Conservation (phyloP, 2,888 invertebrate species). For the Cecidostiba fungosa region DNA sequence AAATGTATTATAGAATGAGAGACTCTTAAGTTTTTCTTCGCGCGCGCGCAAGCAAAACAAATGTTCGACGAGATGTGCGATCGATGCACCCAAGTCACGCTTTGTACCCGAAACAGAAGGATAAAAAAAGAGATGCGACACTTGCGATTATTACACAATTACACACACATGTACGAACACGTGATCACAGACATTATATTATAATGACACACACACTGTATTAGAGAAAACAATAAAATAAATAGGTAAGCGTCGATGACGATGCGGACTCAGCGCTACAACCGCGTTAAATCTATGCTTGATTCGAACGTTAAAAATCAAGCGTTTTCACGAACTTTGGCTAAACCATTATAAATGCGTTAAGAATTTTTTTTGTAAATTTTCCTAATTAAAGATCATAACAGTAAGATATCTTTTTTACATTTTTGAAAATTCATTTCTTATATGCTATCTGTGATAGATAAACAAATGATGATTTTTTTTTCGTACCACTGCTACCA, state of each 20-base stretch:
- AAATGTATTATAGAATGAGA: constrained; percentile 18
- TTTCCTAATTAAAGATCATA: neutral
- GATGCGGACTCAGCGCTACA: neutral
- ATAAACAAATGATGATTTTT: neutral
- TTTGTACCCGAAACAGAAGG: constrained; percentile 28
- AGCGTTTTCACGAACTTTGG: constrained; percentile 28
- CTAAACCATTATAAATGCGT: neutral
- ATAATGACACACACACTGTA: constrained; percentile 23
- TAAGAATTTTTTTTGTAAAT: neutral
- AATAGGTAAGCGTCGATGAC: constrained; percentile 32
- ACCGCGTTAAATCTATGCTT: constrained; percentile 42
- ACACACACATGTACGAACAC: neutral
- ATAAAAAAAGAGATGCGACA: constrained; percentile 6
- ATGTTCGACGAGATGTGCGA: neutral
- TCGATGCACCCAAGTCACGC: constrained; percentile 33
- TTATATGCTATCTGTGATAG: constrained; percentile 47
- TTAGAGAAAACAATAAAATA: constrained; percentile 24
- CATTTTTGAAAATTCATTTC: neutral
- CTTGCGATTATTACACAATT: constrained; percentile 4
- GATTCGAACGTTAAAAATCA: constrained; percentile 45
- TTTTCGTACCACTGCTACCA: constrained; percentile 13
- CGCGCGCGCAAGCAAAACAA: neutral
- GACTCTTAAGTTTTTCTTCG: constrained; percentile 44
- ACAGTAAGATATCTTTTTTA: neutral
- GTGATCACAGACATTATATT: constrained; percentile 9